Base-by-base conservation (phyloP, 2,797 vertebrate genomes). In the Petrocephalus sullivani region DNA sequence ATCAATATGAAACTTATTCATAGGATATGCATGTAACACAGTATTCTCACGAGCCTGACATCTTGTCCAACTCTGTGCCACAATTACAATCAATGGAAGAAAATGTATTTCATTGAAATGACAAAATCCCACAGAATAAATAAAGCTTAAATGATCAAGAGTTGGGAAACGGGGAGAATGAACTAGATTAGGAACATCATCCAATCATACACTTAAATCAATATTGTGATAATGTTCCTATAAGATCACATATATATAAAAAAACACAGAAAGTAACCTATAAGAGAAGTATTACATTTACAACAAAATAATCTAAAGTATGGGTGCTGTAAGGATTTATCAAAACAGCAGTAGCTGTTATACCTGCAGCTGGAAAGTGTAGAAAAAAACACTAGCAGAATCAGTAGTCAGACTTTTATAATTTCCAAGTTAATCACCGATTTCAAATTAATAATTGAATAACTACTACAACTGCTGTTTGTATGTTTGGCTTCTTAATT, bases 51-150 rank as follows among this genome's bases (percentile, higher is more conserved):
- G 37, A 81, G 75, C 19, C 41, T 46, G 75, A 49, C 8, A 9
- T 46, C 75, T 49, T 81, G 75, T 21, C 37, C 41, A 81, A 46
- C 16, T 81, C 54, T 56, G 54, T 16, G 54, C 54, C 75, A 81
- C 75, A 81, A 81, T 49, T 81, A 81, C 46, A 81, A 81, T 81
- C 75, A 81, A 81, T 81, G 41, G 75, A 49, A 49, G 41, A 81
- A 81, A 49, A 81, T 21, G 37, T 16, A 49, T 81, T 81, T 81
- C 19, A 81, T 49, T 81, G 75, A 81, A 81, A 81, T 49, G 16
- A 81, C 46, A 41, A 49, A 46, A 81, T 81, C 41, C 41, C 37
- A 81, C 19, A 81, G 19, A 49, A 49, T 49, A 81, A 81, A 81
- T 81, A 81, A 81, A 81, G 75, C 41, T 49, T 19, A 46, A 78